Evolutionary conservation across 2,888 invertebrate genomes (phyloP), one percentile per base, ranked within the genome.

Genomic region (Bedellia somnulentella): DNA sequence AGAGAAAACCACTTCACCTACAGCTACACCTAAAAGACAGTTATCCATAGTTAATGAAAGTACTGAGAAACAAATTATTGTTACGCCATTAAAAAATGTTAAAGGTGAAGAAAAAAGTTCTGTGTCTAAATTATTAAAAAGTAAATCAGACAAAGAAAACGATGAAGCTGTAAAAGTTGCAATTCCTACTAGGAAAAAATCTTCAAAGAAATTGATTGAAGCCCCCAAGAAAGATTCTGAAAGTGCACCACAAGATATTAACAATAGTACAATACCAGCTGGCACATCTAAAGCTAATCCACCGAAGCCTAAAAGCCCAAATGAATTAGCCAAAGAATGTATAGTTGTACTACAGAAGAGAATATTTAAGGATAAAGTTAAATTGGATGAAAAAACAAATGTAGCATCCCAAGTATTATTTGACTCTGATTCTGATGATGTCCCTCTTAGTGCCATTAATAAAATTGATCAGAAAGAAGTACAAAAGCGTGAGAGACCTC

Each of bases 281-380:
- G n/a, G n/a, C n/a, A n/a, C n/a, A n/a, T n/a, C n/a, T n/a, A n/a
- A n/a, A n/a, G n/a, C n/a, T n/a, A n/a, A n/a, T n/a, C n/a, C 9
- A 8, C 10, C 21, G 4, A 32, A 35, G 23, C 12, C 36, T 14
- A 34, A 31, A 35, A 56, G 54, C 37, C 73, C 73, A 3, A 64
- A 62, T 41, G 58, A 70, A 18, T 45, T 75, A 3, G 55, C 53
- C n/a, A 70, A 64, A 43, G 64, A 73, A 49, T 75, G 73, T 37
- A 48, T 71, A 34, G 64, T 71, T 30, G 60, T 73, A 3, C 56
- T 75, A 40, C 70, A 73, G 38, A 70, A 58, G 34, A 66, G 64
- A 39, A 47, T 71, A 37, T 57, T 61, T 26, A 67, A 58, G 34
- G 52, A 40, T 13, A 31, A 43, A 21, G 36, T 35, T n/a, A 38